phyloP scores from a whole-genome alignment of 1,140 invertebrate species.

The Penaeus vannamei region DNA sequence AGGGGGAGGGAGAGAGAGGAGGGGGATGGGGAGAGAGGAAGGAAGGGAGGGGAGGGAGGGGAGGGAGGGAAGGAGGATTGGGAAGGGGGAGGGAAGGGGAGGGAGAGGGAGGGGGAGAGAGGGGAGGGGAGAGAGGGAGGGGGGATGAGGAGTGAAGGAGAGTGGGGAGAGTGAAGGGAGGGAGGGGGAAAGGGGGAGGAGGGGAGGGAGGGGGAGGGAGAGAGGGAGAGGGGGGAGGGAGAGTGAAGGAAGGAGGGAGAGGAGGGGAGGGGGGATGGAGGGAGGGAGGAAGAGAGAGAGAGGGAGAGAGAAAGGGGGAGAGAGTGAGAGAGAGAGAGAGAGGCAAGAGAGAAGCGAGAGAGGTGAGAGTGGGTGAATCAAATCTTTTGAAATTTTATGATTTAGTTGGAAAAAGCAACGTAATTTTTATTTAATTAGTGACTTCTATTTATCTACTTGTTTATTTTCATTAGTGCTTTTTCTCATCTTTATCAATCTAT shows the following conservation, averaged over 20 bases:
- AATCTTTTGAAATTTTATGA: no score
- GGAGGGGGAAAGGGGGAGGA: not conserved
- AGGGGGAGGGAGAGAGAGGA: not conserved
- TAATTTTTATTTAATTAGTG: no score
- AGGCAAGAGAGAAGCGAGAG: no score
- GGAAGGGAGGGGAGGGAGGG: not conserved
- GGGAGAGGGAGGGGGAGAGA: not conserved
- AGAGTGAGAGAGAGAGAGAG: constrained; percentile 2
- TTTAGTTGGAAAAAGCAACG: no score
- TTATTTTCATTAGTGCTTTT: no score
- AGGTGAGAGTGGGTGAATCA: no score
- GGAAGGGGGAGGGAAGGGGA: not conserved
- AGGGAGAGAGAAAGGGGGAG: constrained; percentile 9
- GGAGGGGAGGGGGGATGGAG: not conserved
- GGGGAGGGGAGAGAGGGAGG: not conserved
- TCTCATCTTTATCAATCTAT: no score
- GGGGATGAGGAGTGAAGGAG: not conserved
- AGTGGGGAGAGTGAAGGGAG: not conserved
- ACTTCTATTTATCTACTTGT: no score
- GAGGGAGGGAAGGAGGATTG: not conserved
- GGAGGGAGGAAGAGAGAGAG: not conserved
- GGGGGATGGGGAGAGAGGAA: not conserved
- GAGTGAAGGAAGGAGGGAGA: not conserved
- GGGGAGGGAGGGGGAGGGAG: not conserved
- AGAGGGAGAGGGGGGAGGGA: not conserved